Conservation (phyloP, 2,113 vertebrate genomes). For the Periophthalmodon schlosseri region DNA sequence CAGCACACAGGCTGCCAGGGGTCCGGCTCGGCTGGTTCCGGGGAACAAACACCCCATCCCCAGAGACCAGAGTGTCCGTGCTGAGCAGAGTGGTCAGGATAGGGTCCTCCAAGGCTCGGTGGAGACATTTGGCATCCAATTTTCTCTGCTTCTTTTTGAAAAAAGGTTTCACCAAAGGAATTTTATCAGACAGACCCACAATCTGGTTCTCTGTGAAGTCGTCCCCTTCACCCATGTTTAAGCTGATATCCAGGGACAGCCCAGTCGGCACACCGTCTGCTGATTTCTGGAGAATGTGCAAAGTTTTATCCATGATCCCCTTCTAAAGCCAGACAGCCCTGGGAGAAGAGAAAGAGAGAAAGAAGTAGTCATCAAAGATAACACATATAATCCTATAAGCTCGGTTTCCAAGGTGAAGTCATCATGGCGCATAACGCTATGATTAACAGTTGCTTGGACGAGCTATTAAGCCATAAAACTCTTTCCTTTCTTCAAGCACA, state of each 20-base stretch:
- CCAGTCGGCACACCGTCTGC: conserved; percentile 56
- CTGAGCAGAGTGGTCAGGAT: conserved; percentile 89
- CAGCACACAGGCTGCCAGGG: conserved; percentile 81
- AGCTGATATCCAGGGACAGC: conserved; percentile 73
- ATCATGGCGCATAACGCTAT: conserved; percentile 35
- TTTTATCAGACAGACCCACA: conserved; percentile 86
- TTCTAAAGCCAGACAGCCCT: conserved; percentile 48
- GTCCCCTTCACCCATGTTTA: conserved; percentile 73
- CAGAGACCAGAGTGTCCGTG: conserved; percentile 80
- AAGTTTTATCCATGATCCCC: conserved; percentile 74
- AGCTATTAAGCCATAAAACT: conserved; percentile 6
- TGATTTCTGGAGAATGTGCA: conserved; percentile 81
- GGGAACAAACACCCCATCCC: conserved; percentile 87
- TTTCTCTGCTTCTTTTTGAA: conserved; percentile 97
- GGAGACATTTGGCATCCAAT: conserved; percentile 84
- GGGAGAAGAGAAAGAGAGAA: conserved; percentile 34
- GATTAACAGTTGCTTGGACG: conserved; percentile 39
- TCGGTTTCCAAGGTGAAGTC: conserved; percentile 54
- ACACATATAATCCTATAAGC: conserved; percentile 38
- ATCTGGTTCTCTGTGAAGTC: conserved; percentile 80
- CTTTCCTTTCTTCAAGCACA: conserved; percentile 61
- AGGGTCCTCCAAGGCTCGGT: conserved; percentile 85
- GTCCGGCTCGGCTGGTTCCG: conserved; percentile 75
- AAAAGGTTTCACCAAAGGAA: conserved; percentile 90
- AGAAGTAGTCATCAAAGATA: conserved; percentile 50